Evolutionary conservation across 2,888 invertebrate species (phyloP).

Genomic region (Sturmia bella): DNA sequence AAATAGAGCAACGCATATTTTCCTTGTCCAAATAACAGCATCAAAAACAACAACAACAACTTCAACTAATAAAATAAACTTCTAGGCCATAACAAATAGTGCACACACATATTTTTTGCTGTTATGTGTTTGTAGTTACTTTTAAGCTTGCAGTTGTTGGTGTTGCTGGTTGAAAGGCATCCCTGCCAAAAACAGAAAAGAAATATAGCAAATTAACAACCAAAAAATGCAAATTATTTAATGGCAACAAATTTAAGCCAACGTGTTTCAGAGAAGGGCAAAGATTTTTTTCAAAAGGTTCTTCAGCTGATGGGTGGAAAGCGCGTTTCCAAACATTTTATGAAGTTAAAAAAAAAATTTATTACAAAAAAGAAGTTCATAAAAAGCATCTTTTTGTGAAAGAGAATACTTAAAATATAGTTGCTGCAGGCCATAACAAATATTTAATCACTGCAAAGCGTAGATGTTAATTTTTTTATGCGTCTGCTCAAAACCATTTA

Average conservation of each 20-base stretch:
- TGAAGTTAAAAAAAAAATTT: no score
- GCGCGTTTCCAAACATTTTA: no score
- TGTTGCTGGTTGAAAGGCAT: constrained; percentile 6
- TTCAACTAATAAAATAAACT: constrained; percentile 24
- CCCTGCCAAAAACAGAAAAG: constrained; percentile 23
- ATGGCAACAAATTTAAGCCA: constrained; percentile 37
- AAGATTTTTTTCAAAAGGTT: neutral
- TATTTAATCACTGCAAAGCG: no score
- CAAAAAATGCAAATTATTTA: constrained; percentile 58
- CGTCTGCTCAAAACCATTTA: neutral
- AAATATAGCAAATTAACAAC: constrained; percentile 29
- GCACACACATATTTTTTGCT: neutral
- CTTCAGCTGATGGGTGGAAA: no score
- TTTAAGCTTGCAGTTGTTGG: neutral
- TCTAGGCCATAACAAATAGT: neutral
- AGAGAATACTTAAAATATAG: no score
- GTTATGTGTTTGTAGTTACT: neutral
- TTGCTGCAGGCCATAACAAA: no score
- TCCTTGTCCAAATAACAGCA: constrained; percentile 26
- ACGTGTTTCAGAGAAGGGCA: constrained; percentile 30
- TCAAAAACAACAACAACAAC: constrained; percentile 16
- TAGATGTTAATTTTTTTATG: no score
- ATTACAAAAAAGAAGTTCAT: no score
- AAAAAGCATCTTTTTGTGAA: no score
- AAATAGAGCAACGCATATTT: constrained; percentile 4